phyloP scores from a whole-genome alignment of 2,888 invertebrate species.

The Baronia brevicornis region DNA sequence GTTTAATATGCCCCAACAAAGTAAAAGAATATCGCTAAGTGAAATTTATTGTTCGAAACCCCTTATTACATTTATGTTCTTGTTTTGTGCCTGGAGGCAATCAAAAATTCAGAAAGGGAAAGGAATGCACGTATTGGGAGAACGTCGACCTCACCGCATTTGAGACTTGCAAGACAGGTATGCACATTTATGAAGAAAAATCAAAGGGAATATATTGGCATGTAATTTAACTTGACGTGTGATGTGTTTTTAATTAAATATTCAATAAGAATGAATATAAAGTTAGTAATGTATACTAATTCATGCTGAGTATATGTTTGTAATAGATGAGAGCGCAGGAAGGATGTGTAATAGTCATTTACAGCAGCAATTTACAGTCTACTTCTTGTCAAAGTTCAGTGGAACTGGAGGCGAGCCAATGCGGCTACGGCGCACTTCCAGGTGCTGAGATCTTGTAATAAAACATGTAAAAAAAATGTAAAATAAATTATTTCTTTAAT shows the following conservation, averaged over 20 bases:
- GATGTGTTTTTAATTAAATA: constrained; percentile 1
- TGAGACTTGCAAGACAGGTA: constrained; percentile 24
- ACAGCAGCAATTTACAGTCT: constrained; percentile 49
- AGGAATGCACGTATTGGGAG: constrained; percentile 40
- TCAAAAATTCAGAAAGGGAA: constrained; percentile 43
- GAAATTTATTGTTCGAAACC: constrained; percentile 37
- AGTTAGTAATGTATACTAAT: too few species aligned
- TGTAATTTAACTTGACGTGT: constrained; percentile 9
- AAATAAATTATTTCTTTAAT: too few species aligned
- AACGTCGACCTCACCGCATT: constrained; percentile 41
- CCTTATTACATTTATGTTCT: constrained; percentile 41
- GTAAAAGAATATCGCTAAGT: constrained; percentile 35
- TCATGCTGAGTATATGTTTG: constrained; percentile 12
- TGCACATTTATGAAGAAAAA: constrained; percentile 12
- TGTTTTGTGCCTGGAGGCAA: constrained; percentile 39
- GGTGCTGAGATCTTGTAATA: constrained; percentile 41
- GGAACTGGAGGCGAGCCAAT: constrained; percentile 67
- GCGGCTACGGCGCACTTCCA: constrained; percentile 59
- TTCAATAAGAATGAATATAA: too few species aligned
- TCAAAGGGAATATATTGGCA: constrained; percentile 13
- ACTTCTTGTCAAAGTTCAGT: constrained; percentile 70
- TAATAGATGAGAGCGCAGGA: constrained; percentile 20
- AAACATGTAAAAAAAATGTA: too few species aligned
- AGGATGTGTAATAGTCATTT: constrained; percentile 38
- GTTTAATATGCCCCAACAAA: constrained; percentile 38